Evolutionary conservation across 2,888 invertebrate species (phyloP).

Genomic region (Ophion slaviceki): DNA sequence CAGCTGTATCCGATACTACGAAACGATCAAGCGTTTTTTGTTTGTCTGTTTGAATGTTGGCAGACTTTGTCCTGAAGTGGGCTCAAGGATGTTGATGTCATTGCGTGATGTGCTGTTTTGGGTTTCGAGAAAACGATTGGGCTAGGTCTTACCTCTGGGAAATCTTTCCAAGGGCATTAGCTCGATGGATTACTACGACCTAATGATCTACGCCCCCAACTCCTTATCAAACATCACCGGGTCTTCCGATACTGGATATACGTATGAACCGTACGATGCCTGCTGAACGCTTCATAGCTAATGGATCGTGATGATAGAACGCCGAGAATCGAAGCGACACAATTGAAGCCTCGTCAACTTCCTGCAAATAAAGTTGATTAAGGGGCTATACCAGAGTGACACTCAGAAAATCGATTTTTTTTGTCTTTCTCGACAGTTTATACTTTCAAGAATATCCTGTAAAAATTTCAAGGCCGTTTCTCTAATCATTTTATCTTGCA

Average conservation of each 20-base stretch:
- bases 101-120: not conserved
- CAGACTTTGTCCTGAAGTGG: not conserved
- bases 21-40: not conserved
- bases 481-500: too few relatives aligned
- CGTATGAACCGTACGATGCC: not conserved
- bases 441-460: too few relatives aligned
- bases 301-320: conserved; percentile 44
- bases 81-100: not conserved
- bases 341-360: conserved; percentile 35
- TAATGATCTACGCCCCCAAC: not conserved
- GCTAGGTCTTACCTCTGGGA: not conserved
- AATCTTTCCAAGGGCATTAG: not conserved
- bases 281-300: conserved; percentile 28
- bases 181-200: not conserved
- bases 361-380: too few relatives aligned
- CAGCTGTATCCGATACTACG: not conserved
- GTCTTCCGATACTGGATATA: not conserved
- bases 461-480: too few relatives aligned
- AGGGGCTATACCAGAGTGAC: too few relatives aligned
- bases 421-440: too few relatives aligned
- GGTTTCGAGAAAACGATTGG: not conserved
- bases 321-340: conserved; percentile 28
- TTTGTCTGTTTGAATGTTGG: not conserved
- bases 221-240: not conserved
- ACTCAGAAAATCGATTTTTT: too few relatives aligned